A percentile compares a stretch with the other conserved stretches of the same genome.
phyloP scores from a whole-genome alignment of 2,888 invertebrate genomes.

The Drosophila stalkeri region DNA sequence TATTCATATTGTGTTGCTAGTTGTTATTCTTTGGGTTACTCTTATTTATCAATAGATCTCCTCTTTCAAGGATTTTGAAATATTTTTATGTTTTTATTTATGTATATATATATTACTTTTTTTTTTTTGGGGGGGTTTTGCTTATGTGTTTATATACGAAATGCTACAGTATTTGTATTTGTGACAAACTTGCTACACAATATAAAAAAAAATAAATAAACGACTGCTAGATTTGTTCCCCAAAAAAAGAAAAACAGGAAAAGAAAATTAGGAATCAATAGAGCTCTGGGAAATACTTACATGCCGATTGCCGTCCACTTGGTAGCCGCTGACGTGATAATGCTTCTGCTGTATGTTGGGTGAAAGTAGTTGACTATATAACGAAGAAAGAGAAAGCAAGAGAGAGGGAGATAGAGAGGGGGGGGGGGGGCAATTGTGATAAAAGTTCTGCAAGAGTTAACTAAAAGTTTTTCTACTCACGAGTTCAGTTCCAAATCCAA shows the following conservation, averaged over 20 bases:
- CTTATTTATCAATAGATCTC: not conserved
- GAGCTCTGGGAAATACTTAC: conserved; percentile 78
- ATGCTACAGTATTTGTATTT: conserved; percentile 28
- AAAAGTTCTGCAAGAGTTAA: not conserved
- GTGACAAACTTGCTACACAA: conserved; percentile 28
- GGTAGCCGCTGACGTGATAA: conserved; percentile 93
- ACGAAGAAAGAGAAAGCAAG: not conserved
- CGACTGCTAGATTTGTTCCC: conserved; percentile 19
- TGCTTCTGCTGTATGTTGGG: conserved; percentile 96
- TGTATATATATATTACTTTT: conserved; percentile 1
- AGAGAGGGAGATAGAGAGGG: not conserved
- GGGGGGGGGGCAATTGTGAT: too few relatives aligned
- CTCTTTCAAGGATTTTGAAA: not conserved
- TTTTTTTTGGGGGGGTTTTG: conserved; percentile 27
- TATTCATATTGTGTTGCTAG: conserved; percentile 11
- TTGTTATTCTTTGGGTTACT: not conserved
- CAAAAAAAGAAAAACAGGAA: not conserved
- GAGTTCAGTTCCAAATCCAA: conserved; percentile 98
- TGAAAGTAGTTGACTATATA: conserved; percentile 94
- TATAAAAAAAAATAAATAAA: too few relatives aligned
- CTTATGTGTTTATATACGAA: conserved; percentile 18
- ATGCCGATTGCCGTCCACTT: conserved; percentile 85
- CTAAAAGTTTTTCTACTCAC: conserved; percentile 88
- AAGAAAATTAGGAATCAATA: not conserved
- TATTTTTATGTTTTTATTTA: not conserved